Conservation (phyloP, 1,140 invertebrate species). For the Coptotermes formosanus region DNA sequence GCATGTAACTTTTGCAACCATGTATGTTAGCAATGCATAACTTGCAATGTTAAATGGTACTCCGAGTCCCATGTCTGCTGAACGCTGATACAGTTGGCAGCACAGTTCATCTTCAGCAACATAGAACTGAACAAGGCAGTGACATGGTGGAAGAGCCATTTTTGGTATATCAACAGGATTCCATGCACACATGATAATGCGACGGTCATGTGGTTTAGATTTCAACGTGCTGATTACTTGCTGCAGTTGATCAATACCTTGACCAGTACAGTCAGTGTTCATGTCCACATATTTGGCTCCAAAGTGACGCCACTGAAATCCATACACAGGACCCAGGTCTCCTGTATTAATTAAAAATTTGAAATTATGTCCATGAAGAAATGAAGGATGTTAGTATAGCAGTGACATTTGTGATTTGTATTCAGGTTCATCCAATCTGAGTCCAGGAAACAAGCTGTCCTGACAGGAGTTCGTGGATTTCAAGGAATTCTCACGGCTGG, state of each 20-base stretch:
- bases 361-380: neutral
- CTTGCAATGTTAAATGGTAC: constrained; percentile 99
- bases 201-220: constrained; percentile 79
- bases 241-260: constrained; percentile 90
- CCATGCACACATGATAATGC: constrained; percentile 95
- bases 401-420: too few species aligned
- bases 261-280: constrained; percentile 76
- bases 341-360: constrained; percentile 52
- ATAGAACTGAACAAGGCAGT: constrained; percentile 94
- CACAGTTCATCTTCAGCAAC: constrained; percentile 80
- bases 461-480: too few species aligned
- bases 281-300: constrained; percentile 89
- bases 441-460: too few species aligned
- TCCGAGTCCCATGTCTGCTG: constrained; percentile 96
- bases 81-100: constrained; percentile 94
- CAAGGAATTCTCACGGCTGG: too few species aligned
- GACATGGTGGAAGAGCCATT: constrained; percentile 98
- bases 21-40: constrained; percentile 90
- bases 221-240: constrained; percentile 76
- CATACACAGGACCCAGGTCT: constrained; percentile 97
- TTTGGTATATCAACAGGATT: constrained; percentile 84
- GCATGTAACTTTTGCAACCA: constrained; percentile 93
- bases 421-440: too few species aligned
- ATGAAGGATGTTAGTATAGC: too few species aligned
- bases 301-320: constrained; percentile 99